Conservation (phyloP, 2,113 vertebrate species). For the Elephantulus edwardii region DNA sequence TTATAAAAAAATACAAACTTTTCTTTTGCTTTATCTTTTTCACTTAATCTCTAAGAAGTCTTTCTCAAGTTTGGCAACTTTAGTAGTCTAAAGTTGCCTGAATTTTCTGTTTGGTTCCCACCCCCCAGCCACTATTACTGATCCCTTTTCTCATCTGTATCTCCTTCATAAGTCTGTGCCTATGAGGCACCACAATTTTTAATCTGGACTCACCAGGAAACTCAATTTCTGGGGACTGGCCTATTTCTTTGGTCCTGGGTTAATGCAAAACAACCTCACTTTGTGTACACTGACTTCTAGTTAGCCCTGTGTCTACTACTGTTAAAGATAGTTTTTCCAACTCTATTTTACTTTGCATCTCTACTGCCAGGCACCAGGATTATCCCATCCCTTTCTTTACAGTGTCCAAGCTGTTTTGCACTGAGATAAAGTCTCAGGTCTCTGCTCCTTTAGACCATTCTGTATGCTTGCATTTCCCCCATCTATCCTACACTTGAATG, state of each 20-base stretch:
- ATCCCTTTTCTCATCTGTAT: not conserved
- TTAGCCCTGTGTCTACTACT: not conserved
- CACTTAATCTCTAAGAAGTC: not conserved
- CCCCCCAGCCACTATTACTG: too few relatives aligned
- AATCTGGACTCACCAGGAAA: slow-evolving; percentile 11
- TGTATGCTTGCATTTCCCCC: slow-evolving; percentile 15
- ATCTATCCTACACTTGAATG: slow-evolving; percentile 7
- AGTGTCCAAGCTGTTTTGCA: not conserved
- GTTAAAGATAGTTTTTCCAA: slow-evolving; percentile 38
- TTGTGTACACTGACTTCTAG: not conserved
- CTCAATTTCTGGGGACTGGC: slow-evolving; percentile 14
- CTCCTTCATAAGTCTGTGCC: not conserved
- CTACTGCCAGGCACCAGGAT: not conserved
- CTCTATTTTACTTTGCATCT: not conserved
- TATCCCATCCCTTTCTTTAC: not conserved
- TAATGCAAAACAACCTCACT: not conserved
- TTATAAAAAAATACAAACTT: not conserved
- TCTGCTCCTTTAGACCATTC: slow-evolving; percentile 13
- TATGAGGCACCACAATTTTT: slow-evolving; percentile 3
- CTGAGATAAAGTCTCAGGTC: slow-evolving; percentile 44
- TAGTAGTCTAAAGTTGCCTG: not conserved
- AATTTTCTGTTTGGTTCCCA: not conserved
- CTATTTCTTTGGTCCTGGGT: slow-evolving; percentile 41
- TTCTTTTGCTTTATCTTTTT: not conserved
- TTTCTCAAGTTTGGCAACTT: not conserved